Base-by-base conservation (phyloP, 2,888 invertebrate genomes). In the Apeira syringaria region DNA sequence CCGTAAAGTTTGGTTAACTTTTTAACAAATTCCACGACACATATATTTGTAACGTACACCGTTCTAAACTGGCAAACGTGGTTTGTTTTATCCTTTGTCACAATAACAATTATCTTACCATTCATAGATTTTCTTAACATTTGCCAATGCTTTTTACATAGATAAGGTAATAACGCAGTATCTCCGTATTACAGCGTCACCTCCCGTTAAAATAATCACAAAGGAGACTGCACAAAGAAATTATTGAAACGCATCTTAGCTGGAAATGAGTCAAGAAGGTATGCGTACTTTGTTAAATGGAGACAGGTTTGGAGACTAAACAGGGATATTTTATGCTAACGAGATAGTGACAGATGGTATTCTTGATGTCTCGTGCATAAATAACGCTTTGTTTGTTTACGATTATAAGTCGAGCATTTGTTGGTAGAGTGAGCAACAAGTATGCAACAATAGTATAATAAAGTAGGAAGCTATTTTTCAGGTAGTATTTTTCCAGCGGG, bases 151-250 rank as follows among this genome's bases (percentile, higher is more conserved):
- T 20, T 11, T n/a, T 8, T 7, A 33, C 17, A 25, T 18, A 11
- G 18, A 35, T 11, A 12, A 2, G 8, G 26, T 35, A 5, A 26
- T 27, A 18, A 8, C 10, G 4, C 11, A n/a, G 4, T 2, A 13
- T 5, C 1, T 7, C 6, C 2, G 22, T 26, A 15, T 17, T 4
- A 24, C 2, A 2, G 24, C 33, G 25, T 26, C 32, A 4, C 25
- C n/a, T 31, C 11, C 65, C 62, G 58, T 61, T 66, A 72, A 20
- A 76, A 78, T 75, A 74, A 70, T 67, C 74, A 77, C 78, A 77
- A 77, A 77, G 77, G 64, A 63, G 34, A 49, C 50, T 18, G 47
- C 56, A 70, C 75, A 76, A 76, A 76, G 75, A 73, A 68, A 64
- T 68, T 69, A 64, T 57, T 72, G 58, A 43, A 53, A 56, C 37